Base-by-base conservation (phyloP, 2,888 invertebrate species). In the Eubasilissa splendida region DNA sequence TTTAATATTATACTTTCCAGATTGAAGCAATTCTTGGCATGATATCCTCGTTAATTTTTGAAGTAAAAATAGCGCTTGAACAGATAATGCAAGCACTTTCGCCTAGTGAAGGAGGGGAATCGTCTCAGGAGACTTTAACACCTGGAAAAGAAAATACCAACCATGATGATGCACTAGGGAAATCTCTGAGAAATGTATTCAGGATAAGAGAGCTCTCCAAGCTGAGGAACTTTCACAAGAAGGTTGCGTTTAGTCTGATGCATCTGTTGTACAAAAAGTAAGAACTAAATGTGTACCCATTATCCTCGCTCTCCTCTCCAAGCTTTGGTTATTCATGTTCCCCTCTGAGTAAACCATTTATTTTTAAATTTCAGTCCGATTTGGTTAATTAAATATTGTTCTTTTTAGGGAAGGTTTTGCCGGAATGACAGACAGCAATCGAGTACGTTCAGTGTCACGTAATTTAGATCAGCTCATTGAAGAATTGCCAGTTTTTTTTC, bases 401-500 rank as follows among this genome's bases (percentile, higher is more conserved):
- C 84, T 84, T 84, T 85, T 33, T 80, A 93, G 93, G 85, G 91
- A 91, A 81, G 91, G 90, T 83, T 94, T 92, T 86, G 91, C 90
- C 85, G 91, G 91, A 84, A 92, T 93, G 92, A 90, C 91, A 53
- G 88, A 89, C 71, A 87, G 90, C 2, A 92, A 92, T 85, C 92
- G 93, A 87, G 89, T 92, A 71, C 88, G 93, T 75, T 92, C 92
- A 12, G 91, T 93, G 59, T 90, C 91, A 60, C 89, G 92, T 85
- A 93, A 93, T 86, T 87, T 94, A 77, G 93, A 93, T 84, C 92
- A 92, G 85, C 86, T 93, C 9, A 90, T 93, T 79, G 91, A 93
- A 85, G 93, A 93, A 86, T 89, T 93, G 82, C 93, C 93, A 3
- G 89, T 92, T 31, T 92, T 93, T 86, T 88, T 93, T 83, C 86